Conservation (phyloP, 2,113 vertebrate species). For the Platysternon megacephalum region DNA sequence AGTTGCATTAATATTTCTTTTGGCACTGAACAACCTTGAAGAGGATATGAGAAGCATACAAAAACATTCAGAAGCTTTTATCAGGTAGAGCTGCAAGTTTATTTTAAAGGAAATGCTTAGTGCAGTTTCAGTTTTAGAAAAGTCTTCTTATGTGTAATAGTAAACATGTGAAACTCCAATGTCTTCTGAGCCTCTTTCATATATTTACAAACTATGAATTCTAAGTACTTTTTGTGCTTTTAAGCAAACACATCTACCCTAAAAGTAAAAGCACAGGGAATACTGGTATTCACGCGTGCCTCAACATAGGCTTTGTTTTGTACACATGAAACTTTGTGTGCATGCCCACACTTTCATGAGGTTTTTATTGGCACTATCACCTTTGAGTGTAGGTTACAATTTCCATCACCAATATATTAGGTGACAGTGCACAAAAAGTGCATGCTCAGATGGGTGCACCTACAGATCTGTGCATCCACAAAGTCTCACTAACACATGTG, state of each 20-base stretch:
- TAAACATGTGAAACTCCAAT: not conserved
- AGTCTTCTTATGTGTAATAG: slow-evolving; percentile 26
- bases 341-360: slow-evolving; percentile 9
- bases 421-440: not conserved
- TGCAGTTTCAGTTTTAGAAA: slow-evolving; percentile 64
- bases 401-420: not conserved
- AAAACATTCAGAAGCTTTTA: slow-evolving; percentile 69
- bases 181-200: slow-evolving; percentile 26
- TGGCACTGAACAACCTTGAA: slow-evolving; percentile 55
- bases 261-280: slow-evolving; percentile 14
- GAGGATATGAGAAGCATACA: slow-evolving; percentile 47
- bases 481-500: not conserved
- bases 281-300: not conserved
- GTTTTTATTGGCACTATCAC: slow-evolving; percentile 9
- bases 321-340: slow-evolving; percentile 8
- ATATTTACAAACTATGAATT: slow-evolving; percentile 26
- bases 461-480: not conserved
- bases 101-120: slow-evolving; percentile 65
- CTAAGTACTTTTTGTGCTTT: not conserved
- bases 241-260: not conserved
- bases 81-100: slow-evolving; percentile 55
- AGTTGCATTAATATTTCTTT: slow-evolving; percentile 68
- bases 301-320: slow-evolving; percentile 40
- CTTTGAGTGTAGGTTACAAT: not conserved
- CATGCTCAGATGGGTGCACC: not conserved